Evolutionary conservation across 2,888 invertebrate species (phyloP).

Genomic region (Brachylomia viminalis): DNA sequence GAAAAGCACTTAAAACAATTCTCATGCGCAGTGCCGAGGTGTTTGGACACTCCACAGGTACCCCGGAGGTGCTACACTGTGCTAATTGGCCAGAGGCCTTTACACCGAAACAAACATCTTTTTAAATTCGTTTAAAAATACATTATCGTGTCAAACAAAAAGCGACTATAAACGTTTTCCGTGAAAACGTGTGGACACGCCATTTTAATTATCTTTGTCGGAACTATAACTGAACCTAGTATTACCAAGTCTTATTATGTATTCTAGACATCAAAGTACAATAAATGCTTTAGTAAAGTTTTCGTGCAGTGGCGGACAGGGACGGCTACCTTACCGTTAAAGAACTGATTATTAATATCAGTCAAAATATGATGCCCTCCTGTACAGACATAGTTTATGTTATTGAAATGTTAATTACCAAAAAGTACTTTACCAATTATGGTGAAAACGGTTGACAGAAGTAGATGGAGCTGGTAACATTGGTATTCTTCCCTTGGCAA

Average conservation of each 20-base stretch:
- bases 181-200: conserved; percentile 71
- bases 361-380: background rate
- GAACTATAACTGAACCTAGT: conserved; percentile 31
- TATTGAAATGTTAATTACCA: background rate
- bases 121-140: conserved; percentile 84
- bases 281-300: conserved; percentile 9
- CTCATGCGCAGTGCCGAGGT: conserved; percentile 65
- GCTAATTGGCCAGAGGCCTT: conserved; percentile 79
- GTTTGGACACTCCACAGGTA: conserved; percentile 54
- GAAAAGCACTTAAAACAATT: conserved; percentile 76
- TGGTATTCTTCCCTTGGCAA: background rate
- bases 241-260: conserved; percentile 20
- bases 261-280: conserved; percentile 24
- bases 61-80: conserved; percentile 56
- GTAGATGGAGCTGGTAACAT: background rate
- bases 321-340: background rate
- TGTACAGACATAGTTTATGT: background rate
- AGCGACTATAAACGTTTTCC: conserved; percentile 59
- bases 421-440: background rate
- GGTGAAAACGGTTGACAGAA: background rate
- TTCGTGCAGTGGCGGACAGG: background rate
- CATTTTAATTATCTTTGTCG: conserved; percentile 37
- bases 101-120: conserved; percentile 72
- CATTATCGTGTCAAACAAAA: conserved; percentile 82
- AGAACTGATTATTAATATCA: background rate